Evolutionary conservation across 2,888 invertebrate species (phyloP), one percentile per base, ranked within the genome.

Genomic region (Agrilus biguttatus): DNA sequence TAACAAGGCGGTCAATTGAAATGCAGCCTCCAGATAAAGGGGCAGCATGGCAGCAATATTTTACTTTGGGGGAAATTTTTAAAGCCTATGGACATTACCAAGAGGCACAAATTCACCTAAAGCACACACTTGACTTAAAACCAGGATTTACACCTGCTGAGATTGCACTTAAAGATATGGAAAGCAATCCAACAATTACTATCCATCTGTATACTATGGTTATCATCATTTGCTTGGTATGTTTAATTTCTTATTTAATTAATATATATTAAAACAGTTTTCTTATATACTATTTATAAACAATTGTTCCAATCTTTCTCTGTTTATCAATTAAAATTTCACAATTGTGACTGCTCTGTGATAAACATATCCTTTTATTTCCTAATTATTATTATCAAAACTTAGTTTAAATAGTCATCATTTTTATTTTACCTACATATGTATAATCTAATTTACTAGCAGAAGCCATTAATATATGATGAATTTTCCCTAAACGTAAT

Each of bases 31-130:
- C 84, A 0, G 87, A 87, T 59, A 82, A 85, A 58, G 85, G 83
- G 59, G 83, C 88, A 2, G 90, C 89, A 90, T 84, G 87, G 59
- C 90, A 90, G 65, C 47, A 47, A 36, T 88, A 90, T 69, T 87
- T 89, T 62, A 89, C 89, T 6, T 74, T 91, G 42, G 90, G 90
- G 6, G 89, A 91, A 67, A 90, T 91, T 63, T 85, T 89, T 60
- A 89, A 88, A 68, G 86, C 88, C 1, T 88, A 88, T 58, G 89
- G 89, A 53, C 88, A 88, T 60, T 85, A 86, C 67, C 80, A 87
- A 70, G 89, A 90, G 66, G 89, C 90, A 34, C 77, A 83, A 34
- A 74, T 86, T 48, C 88, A 90, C 65, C 72, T 90, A 49, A 75
- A 81, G 52, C 87, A 87, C 58, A 81, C 88, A 21, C 68, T 90